Evolutionary conservation across 2,113 vertebrate species (phyloP), one percentile per base, ranked within the genome.

Genomic region (Chelonoidis abingdonii): DNA sequence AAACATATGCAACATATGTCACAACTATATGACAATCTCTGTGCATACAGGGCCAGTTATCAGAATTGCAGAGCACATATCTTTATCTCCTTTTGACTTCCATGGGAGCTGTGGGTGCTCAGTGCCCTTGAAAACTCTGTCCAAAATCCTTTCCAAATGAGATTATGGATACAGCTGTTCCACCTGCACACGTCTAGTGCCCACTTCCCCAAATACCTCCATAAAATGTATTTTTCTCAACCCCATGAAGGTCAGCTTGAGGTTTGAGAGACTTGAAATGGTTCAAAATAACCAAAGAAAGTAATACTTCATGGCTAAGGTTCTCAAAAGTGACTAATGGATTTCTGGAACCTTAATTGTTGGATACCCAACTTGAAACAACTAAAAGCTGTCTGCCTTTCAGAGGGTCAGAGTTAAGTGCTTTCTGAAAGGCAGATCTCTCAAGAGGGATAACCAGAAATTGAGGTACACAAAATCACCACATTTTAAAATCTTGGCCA

Each of bases 221-320:
- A 52, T 2, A 52, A 6, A 13, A n/a, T 75, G 2, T 86, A 69
- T 17, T 90, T 52, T 44, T 21, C 10, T 69, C 25, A 92, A 5
- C 5, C 10, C 11, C 19, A n/a, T 41, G 44, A 49, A 76, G 0
- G 1, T n/a, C 90, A 2, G 3, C 81, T 5, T 21, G 27, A 91
- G 47, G 5, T 69, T 27, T 44, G 16, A 87, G 12, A 25, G 85
- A 88, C 75, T 82, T 83, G 49, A 91, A 19, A 54, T 57, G 0
- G 3, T 47, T 2, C 12, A 81, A 93, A 94, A 52, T 10, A 76
- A 87, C 2, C 8, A 88, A 78, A 27, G 62, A 50, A 0, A 1
- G 1, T 0, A 1, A 21, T 5, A 38, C 25, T 29, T n/a, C 6
- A 31, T 6, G 1, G 22, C 10, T 65, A 65, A 2, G 8, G 38